Base-by-base conservation (phyloP, 2,113 vertebrate genomes). In the Theristicus caerulescens region DNA sequence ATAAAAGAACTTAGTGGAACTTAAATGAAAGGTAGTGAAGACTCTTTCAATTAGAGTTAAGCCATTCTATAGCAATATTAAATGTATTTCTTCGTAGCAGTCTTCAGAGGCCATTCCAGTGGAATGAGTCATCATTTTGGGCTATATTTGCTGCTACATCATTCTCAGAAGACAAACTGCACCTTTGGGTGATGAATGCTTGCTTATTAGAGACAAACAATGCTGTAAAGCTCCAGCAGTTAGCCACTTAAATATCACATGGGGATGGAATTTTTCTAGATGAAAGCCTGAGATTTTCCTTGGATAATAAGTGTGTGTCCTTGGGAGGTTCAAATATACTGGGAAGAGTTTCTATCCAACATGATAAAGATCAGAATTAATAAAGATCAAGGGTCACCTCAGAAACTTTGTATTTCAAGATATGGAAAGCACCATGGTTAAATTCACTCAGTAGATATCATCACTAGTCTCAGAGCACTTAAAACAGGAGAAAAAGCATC, bases 131-230 rank as follows among this genome's bases (percentile, higher is more conserved):
- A 95, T 86, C 51, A 54, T 67, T 81, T 82, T 25, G n/a, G 36
- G 47, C 59, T 78, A 29, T 86, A 58, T 64, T 61, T 93, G n/a
- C 14, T 70, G 34, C 34, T 77, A 51, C 12, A 86, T 76, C 66
- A 67, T 89, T 95, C 82, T 93, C 85, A 94, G 73, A 96, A 97
- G 91, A 90, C 51, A 94, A 96, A 73, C 69, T 73, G 24, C 54
- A 89, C 86, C 57, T 97, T 49, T 86, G 84, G 52, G 67, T 90
- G 80, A 90, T 89, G 93, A 95, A 95, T 47, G 22, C 42, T 95
- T 85, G 59, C 58, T 94, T 94, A 71, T 88, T 85, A 91, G 42
- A 85, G 61, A 57, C 54, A 93, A 93, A 88, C 59, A 66, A 77
- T 42, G 21, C 26, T 42, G 34, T 82, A 91, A 95, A 71, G 59